phyloP scores from a whole-genome alignment of 2,888 invertebrate species.

The Dusona sp. region DNA sequence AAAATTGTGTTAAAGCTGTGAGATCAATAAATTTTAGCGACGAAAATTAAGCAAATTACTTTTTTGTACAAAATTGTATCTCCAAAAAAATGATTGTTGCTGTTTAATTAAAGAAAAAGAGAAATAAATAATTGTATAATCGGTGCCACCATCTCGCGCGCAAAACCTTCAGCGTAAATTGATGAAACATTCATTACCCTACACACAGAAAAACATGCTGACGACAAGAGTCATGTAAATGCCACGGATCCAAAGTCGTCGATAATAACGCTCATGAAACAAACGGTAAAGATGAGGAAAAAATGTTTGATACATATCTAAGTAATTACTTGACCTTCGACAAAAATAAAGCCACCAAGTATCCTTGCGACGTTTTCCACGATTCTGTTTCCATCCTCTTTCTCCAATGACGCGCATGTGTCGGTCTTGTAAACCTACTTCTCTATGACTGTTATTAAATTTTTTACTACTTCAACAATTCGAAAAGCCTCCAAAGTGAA shows the following conservation, averaged over 20 bases:
- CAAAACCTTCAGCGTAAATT: neutral
- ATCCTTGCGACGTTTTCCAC: conserved; percentile 65
- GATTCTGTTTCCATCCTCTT: conserved; percentile 35
- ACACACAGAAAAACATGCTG: neutral
- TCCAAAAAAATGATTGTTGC: neutral
- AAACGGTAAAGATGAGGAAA: conserved; percentile 44
- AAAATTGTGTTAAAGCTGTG: neutral
- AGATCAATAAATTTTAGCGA: neutral
- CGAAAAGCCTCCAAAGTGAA: neutral
- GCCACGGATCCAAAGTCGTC: conserved; percentile 11
- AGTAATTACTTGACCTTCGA: conserved; percentile 58
- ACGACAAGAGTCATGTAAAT: conserved; percentile 19
- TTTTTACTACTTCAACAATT: neutral
- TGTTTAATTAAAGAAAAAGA: neutral
- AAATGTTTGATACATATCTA: conserved; percentile 12
- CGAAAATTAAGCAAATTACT: neutral
- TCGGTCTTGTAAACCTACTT: conserved; percentile 8
- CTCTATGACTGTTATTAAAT: neutral
- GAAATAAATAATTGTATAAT: neutral
- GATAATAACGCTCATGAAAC: conserved; percentile 28
- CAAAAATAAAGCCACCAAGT: conserved; percentile 26
- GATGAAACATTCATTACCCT: neutral
- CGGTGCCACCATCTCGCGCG: neutral
- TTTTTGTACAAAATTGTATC: neutral
- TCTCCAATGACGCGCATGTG: conserved; percentile 16